phyloP scores from a whole-genome alignment of 2,797 vertebrate species.

The Lerista edwardsae region DNA sequence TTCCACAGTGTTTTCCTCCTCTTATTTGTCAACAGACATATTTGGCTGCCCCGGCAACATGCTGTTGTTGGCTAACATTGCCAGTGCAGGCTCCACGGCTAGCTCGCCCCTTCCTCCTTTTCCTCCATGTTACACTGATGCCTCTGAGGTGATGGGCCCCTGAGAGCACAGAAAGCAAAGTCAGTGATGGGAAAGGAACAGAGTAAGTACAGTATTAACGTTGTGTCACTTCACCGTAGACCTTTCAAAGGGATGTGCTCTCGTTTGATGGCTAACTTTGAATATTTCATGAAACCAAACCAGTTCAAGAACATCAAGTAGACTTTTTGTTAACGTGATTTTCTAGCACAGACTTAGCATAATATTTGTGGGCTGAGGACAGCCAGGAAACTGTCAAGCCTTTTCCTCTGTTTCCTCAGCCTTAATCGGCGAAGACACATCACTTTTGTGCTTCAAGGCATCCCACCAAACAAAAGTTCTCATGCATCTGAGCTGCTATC shows the following conservation, averaged over 20 bases:
- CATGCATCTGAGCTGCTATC: conserved; percentile 52
- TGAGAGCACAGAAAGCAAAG: conserved; percentile 18
- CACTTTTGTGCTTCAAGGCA: conserved; percentile 65
- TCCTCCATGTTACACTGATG: background rate
- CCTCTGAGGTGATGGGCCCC: background rate
- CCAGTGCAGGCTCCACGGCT: rapidly evolving
- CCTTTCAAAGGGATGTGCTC: conserved; percentile 50
- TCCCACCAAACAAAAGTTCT: conserved; percentile 52
- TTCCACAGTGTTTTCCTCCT: background rate
- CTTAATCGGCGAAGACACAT: conserved; percentile 65
- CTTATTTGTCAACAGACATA: conserved; percentile 5
- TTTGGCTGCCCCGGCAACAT: conserved; percentile 17
- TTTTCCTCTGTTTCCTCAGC: conserved; percentile 51
- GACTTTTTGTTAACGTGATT: conserved; percentile 68
- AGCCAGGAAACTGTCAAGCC: conserved; percentile 65
- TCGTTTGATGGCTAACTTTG: conserved; percentile 54
- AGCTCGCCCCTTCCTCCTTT: background rate
- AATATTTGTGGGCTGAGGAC: conserved; percentile 45
- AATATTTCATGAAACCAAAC: conserved; percentile 70
- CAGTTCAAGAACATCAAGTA: conserved; percentile 68
- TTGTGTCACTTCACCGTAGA: conserved; percentile 44
- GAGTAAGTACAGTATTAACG: conserved; percentile 41
- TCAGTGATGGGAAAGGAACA: conserved; percentile 40
- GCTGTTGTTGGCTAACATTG: conserved; percentile 24
- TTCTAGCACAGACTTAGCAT: conserved; percentile 67